Evolutionary conservation across 1,140 invertebrate species (phyloP).

Genomic region (Catajapyx aquilonaris): DNA sequence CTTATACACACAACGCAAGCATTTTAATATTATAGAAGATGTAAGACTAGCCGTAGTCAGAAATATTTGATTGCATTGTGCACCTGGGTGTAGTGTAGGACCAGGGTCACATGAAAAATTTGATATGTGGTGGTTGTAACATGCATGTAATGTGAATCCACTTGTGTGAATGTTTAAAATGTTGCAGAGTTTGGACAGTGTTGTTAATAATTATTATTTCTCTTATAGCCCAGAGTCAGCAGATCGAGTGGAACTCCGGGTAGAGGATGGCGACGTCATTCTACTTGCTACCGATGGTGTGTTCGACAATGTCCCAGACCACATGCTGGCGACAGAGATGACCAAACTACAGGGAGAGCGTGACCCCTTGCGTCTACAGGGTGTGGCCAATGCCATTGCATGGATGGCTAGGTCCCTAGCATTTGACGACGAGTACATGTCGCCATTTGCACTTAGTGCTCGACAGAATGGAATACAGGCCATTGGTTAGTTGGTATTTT

Average conservation of each 20-base stretch:
- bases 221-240: conserved; percentile 63
- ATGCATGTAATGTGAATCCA: no score
- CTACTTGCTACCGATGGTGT: conserved; percentile 91
- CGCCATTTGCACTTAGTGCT: conserved; percentile 84
- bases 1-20: no score
- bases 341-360: conserved; percentile 41
- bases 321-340: conserved; percentile 62
- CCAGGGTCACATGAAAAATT: no score
- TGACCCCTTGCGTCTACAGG: conserved; percentile 54
- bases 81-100: no score
- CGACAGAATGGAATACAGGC: conserved; percentile 78
- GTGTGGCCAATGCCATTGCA: conserved; percentile 81
- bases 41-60: no score
- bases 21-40: no score
- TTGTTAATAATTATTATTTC: no score
- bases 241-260: conserved; percentile 69
- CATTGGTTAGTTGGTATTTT: conserved; percentile 43
- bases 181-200: no score
- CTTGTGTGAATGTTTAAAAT: no score
- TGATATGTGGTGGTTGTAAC: no score
- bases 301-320: conserved; percentile 91
- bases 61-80: no score
- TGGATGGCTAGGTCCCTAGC: conserved; percentile 82
- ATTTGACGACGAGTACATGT: conserved; percentile 83
- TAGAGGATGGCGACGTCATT: conserved; percentile 88